Percentiles rank a stretch among this genome's conserved stretches.
These are phyloP conservation scores for Puffinus mauretanicus DNA, from an alignment of 2,113 vertebrate species.

Conservation along the genomic window DNA sequence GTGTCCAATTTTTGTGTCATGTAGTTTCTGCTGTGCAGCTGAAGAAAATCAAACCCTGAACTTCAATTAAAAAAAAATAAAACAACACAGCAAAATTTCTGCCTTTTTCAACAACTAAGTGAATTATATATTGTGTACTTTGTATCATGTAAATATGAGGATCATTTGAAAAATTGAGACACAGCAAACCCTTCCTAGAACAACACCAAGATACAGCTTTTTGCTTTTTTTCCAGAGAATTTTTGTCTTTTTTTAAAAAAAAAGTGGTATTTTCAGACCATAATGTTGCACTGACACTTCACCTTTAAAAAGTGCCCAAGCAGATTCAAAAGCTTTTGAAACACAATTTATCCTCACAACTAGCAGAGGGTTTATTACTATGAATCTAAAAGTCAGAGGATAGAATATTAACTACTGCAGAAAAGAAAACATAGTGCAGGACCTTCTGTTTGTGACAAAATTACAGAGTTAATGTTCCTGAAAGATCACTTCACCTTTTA, in stretches of 20 bases:
- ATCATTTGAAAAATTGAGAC: not conserved
- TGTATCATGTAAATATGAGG: conserved; percentile 22
- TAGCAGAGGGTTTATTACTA: conserved; percentile 58
- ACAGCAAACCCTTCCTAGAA: not conserved
- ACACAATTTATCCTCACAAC: conserved; percentile 53
- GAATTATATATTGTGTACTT: conserved; percentile 23
- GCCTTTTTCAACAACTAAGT: conserved; percentile 31
- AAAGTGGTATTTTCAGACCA: not conserved
- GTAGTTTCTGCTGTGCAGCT: conserved; percentile 58
- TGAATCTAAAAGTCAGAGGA: conserved; percentile 64
- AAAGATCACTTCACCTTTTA: conserved; percentile 84
- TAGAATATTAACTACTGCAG: conserved; percentile 61
- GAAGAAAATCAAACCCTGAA: conserved; percentile 58
- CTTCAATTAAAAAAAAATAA: conserved; percentile 60
- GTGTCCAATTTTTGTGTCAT: conserved; percentile 65
- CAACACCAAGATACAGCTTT: not conserved
- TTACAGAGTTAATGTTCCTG: conserved; percentile 82
- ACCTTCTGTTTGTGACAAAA: conserved; percentile 83
- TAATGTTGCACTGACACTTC: conserved; percentile 37
- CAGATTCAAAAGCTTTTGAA: conserved; percentile 56
- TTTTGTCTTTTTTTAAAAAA: not conserved
- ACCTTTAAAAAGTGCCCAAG: conserved; percentile 38
- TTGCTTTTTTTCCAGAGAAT: not conserved
- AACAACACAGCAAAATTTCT: conserved; percentile 43
- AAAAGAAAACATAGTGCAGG: conserved; percentile 75